Evolutionary conservation across 1,140 invertebrate genomes (phyloP).

Genomic region (Formica selysi): DNA sequence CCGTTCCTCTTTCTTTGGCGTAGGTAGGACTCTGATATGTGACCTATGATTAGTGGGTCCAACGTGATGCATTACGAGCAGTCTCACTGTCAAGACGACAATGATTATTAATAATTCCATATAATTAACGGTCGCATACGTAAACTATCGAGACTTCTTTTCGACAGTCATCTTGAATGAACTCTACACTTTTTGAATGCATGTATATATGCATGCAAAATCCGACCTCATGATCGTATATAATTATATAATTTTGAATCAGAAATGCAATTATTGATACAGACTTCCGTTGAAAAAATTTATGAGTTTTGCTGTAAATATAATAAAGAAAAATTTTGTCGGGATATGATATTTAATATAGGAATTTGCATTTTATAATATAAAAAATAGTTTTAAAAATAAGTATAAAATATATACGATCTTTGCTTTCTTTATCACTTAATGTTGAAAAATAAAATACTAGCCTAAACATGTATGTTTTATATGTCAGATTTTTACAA

Average conservation of each 20-base stretch:
- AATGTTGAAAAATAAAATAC: no score
- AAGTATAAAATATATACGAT: no score
- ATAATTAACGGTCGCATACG: slow-evolving; percentile 61
- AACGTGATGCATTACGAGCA: slow-evolving; percentile 13
- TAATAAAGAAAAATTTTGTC: background rate
- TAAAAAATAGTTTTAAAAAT: no score
- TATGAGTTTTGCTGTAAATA: background rate
- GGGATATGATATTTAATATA: no score
- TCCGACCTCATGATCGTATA: background rate
- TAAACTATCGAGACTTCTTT: slow-evolving; percentile 53
- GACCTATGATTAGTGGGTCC: slow-evolving; percentile 71
- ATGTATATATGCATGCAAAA: background rate
- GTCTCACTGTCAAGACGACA: slow-evolving; percentile 49
- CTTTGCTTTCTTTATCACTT: no score
- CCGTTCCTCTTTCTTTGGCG: slow-evolving; percentile 18
- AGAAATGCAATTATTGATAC: background rate
- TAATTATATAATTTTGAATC: background rate
- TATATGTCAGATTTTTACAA: no score
- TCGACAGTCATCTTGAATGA: background rate
- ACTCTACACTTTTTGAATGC: slow-evolving; percentile 4
- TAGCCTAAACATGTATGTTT: no score
- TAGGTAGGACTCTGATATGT: slow-evolving; percentile 55
- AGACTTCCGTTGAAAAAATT: background rate
- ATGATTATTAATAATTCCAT: slow-evolving; percentile 74
- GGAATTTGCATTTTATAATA: no score